A percentile compares a stretch with the other conserved stretches of the same genome.
These are phyloP conservation scores for Latheticus oryzae DNA, from an alignment of 2,888 invertebrate genomes.

Conservation along the genomic window DNA sequence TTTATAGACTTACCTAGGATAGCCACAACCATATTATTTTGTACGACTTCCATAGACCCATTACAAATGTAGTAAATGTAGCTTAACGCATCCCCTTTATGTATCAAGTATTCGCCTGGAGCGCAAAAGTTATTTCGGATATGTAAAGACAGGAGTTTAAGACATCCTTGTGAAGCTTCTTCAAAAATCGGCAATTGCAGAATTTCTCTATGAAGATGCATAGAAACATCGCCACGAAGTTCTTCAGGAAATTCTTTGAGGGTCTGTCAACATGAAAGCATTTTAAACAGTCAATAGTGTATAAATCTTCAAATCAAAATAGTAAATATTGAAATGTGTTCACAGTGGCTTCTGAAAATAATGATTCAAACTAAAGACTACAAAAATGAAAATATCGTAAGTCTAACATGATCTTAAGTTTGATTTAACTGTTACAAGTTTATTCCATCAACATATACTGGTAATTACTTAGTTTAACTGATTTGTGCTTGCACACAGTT, in stretches of 20 bases:
- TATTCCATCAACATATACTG: too few relatives aligned
- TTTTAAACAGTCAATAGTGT: too few relatives aligned
- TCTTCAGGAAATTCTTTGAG: constrained; percentile 97
- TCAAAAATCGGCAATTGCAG: constrained; percentile 95
- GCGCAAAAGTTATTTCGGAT: constrained; percentile 96
- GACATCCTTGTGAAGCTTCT: constrained; percentile 92
- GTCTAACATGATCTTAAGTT: too few relatives aligned
- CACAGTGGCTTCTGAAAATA: too few relatives aligned
- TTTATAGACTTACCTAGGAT: constrained; percentile 83
- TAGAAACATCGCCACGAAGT: constrained; percentile 92
- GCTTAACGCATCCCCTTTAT: constrained; percentile 93
- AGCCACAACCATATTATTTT: constrained; percentile 96
- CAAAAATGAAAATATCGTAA: too few relatives aligned
- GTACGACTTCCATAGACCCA: constrained; percentile 97
- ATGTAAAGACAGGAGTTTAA: constrained; percentile 91
- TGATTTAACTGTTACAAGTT: too few relatives aligned
- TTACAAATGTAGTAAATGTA: constrained; percentile 96
- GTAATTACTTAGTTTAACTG: too few relatives aligned
- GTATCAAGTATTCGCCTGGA: constrained; percentile 93
- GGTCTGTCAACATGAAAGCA: too few relatives aligned
- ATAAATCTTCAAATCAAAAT: too few relatives aligned
- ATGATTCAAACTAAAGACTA: too few relatives aligned
- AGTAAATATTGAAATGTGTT: too few relatives aligned
- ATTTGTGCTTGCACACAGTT: too few relatives aligned
- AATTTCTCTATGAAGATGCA: constrained; percentile 95